phyloP scores from a whole-genome alignment of 2,888 invertebrate genomes.

The Craniophora ligustri region DNA sequence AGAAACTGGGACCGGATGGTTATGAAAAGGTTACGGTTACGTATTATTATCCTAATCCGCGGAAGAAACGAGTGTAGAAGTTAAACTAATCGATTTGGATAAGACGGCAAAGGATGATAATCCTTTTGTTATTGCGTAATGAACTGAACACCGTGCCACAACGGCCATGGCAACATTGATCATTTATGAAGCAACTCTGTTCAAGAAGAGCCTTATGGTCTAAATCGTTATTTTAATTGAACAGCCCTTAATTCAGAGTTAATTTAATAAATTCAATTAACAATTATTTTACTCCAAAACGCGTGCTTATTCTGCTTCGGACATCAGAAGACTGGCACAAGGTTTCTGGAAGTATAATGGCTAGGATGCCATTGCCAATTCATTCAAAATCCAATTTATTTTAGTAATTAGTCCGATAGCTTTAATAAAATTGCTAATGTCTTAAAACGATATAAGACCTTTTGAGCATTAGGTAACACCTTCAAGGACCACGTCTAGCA shows the following conservation, averaged over 20 bases:
- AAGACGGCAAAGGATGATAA: slow-evolving; percentile 8
- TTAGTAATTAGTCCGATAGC: slow-evolving; percentile 5
- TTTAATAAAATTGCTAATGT: slow-evolving; percentile 16
- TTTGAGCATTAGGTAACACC: slow-evolving; percentile 60
- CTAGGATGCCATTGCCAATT: slow-evolving; percentile 8
- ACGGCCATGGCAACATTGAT: slow-evolving; percentile 20
- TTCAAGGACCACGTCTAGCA: slow-evolving; percentile 75
- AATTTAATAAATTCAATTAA: background rate
- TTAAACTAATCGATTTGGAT: slow-evolving; percentile 13
- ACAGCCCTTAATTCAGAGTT: background rate
- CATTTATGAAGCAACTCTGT: too few species aligned
- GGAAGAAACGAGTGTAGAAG: slow-evolving; percentile 4
- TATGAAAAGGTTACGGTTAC: slow-evolving; percentile 2
- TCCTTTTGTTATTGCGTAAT: slow-evolving; percentile 16
- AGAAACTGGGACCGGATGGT: background rate
- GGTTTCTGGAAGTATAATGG: background rate
- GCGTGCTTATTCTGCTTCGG: background rate
- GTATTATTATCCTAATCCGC: slow-evolving; percentile 1
- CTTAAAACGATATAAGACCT: slow-evolving; percentile 25
- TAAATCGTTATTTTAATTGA: too few species aligned
- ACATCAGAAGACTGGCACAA: slow-evolving; percentile 13
- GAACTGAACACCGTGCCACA: slow-evolving; percentile 3
- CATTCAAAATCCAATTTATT: slow-evolving; percentile 20
- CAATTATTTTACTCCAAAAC: background rate
- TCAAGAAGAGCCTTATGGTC: too few species aligned